A percentile compares a stretch with the other conserved stretches of the same genome.
Evolutionary conservation across 2,888 invertebrate genomes (phyloP).

Genomic region (Caenorhabditis sp.): DNA sequence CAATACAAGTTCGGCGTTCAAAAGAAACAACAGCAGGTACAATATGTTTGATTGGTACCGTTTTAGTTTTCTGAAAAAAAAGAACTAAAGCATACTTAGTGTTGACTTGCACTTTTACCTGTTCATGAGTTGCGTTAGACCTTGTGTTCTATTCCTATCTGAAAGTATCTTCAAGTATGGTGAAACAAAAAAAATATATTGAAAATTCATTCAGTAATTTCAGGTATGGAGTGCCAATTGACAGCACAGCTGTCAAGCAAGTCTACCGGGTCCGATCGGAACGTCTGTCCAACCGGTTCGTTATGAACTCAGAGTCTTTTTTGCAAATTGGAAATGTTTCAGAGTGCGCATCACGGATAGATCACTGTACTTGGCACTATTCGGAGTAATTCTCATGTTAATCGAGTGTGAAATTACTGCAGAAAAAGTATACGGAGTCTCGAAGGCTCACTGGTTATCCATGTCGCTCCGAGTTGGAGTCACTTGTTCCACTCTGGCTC

Average conservation of each 20-base stretch:
- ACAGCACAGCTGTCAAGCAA: conserved; percentile 81
- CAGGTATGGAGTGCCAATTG: conserved; percentile 82
- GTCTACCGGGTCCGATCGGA: conserved; percentile 81
- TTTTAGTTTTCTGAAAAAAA: not conserved
- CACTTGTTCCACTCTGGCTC: conserved; percentile 74
- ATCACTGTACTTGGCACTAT: conserved; percentile 70
- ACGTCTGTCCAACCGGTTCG: conserved; percentile 66
- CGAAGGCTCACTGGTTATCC: conserved; percentile 73
- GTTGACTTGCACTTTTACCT: not conserved
- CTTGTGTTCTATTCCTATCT: conserved; percentile 22
- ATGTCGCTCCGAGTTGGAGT: conserved; percentile 73
- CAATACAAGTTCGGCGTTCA: conserved; percentile 66
- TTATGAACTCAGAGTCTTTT: not conserved
- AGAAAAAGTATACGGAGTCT: conserved; percentile 73
- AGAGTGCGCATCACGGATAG: conserved; percentile 70
- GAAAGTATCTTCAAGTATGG: conserved; percentile 25
- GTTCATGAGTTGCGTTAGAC: conserved; percentile 34
- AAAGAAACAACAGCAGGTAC: conserved; percentile 77
- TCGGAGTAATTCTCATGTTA: conserved; percentile 80
- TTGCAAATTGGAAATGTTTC: not conserved
- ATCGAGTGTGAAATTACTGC: conserved; percentile 81
- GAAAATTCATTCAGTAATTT: conserved; percentile 35
- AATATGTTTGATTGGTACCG: conserved; percentile 9
- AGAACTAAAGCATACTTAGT: not conserved
- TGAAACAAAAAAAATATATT: too few species aligned